A percentile compares a stretch with the other conserved stretches of the same genome.
Evolutionary conservation across 23 tunicate species (phyloP).

Genomic region (Ciona savignyi): DNA sequence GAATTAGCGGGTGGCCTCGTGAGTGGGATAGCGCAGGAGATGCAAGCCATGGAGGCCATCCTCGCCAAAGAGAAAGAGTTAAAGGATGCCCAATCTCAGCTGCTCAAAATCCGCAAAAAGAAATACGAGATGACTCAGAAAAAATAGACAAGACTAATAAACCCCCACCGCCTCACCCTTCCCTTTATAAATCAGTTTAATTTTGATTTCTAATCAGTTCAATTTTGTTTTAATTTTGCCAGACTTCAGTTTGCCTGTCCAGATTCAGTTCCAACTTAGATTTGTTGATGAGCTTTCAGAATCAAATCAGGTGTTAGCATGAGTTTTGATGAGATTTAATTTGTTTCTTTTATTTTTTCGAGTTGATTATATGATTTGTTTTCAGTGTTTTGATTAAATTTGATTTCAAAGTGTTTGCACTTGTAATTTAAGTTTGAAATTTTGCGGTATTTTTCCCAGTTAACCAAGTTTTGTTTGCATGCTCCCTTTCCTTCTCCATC

Average conservation of each 20-base stretch:
- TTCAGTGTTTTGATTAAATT: not conserved
- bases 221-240: not conserved
- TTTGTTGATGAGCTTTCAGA: not conserved
- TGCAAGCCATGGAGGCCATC: slow-evolving; percentile 74
- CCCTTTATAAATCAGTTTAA: not conserved
- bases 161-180: not conserved
- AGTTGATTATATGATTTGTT: not conserved
- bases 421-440: too few relatives aligned
- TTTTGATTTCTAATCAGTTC: not conserved
- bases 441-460: too few relatives aligned
- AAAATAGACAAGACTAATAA: not conserved
- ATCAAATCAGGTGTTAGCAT: not conserved
- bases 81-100: slow-evolving; percentile 49
- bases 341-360: not conserved
- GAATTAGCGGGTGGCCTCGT: slow-evolving; percentile 35
- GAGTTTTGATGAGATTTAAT: not conserved
- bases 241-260: not conserved
- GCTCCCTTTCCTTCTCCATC: not conserved
- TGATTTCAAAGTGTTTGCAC: not conserved
- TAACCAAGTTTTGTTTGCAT: slow-evolving; percentile 2
- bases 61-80: slow-evolving; percentile 78
- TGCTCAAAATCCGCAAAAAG: slow-evolving; percentile 51
- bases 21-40: slow-evolving; percentile 55
- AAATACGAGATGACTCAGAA: slow-evolving; percentile 31
- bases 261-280: not conserved